Conservation (phyloP, 2,797 vertebrate species). For the Megalops cyprinoides region DNA sequence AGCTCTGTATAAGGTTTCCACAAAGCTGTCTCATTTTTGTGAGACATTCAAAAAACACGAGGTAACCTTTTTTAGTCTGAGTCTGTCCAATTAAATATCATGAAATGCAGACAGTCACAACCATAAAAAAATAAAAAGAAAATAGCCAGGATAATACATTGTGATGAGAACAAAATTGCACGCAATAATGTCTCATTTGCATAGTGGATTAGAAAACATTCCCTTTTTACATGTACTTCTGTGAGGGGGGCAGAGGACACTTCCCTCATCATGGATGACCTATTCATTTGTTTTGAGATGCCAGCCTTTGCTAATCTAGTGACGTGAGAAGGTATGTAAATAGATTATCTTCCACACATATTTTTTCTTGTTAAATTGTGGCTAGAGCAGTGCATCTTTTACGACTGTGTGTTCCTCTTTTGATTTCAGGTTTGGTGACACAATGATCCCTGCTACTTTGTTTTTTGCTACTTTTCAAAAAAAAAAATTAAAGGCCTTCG, state of each 20-base stretch:
- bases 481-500: slow-evolving; percentile 59
- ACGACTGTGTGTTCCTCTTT: slow-evolving; percentile 72
- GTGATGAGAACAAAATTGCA: not conserved
- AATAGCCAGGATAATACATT: not conserved
- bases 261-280: slow-evolving; percentile 36
- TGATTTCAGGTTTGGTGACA: slow-evolving; percentile 64
- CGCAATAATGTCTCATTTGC: not conserved
- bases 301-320: slow-evolving; percentile 39
- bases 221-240: not conserved
- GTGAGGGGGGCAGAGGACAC: slow-evolving; percentile 4
- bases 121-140: not conserved
- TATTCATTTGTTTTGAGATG: slow-evolving; percentile 66
- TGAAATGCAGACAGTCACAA: not conserved
- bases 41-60: not conserved
- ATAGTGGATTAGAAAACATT: not conserved
- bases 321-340: not conserved
- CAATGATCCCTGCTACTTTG: slow-evolving; percentile 58
- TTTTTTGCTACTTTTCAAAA: slow-evolving; percentile 32
- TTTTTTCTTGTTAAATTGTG: slow-evolving; percentile 75
- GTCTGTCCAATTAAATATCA: not conserved
- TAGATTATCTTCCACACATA: slow-evolving; percentile 56
- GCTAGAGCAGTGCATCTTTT: slow-evolving; percentile 68
- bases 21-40: not conserved
- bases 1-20: not conserved
- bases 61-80: slow-evolving; percentile 3